A percentile compares a stretch with the other conserved stretches of the same genome.
Conservation (phyloP, 2,797 vertebrate genomes). For the Poecilia gillii region DNA sequence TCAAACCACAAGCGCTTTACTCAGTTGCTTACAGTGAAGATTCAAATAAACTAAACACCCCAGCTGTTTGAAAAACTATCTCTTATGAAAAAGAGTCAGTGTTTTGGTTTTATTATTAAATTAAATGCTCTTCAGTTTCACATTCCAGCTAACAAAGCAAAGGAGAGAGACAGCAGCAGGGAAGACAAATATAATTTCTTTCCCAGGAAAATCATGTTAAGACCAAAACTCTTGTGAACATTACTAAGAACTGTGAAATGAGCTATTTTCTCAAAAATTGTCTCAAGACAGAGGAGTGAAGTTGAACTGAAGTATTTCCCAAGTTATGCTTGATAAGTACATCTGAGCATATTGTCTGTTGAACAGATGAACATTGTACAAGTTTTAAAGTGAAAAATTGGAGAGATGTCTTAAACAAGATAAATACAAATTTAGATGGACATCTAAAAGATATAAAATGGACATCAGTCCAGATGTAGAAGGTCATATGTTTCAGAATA, state of each 20-base stretch:
- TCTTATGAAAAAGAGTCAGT: constrained; percentile 51
- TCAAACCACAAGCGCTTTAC: constrained; percentile 60
- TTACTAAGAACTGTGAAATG: constrained; percentile 35
- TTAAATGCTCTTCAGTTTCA: constrained; percentile 58
- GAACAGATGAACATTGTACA: constrained; percentile 57
- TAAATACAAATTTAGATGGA: not conserved
- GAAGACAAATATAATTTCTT: constrained; percentile 53
- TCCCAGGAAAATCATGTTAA: constrained; percentile 42
- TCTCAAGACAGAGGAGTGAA: constrained; percentile 51
- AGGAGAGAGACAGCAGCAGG: constrained; percentile 30
- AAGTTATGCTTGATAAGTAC: constrained; percentile 63
- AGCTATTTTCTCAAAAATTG: constrained; percentile 55
- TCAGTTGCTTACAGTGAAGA: constrained; percentile 56
- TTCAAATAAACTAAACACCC: constrained; percentile 54
- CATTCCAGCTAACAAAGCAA: constrained; percentile 41
- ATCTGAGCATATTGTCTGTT: constrained; percentile 39
- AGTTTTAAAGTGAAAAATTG: not conserved
- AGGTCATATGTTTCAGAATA: constrained; percentile 22
- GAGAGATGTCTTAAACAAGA: not conserved
- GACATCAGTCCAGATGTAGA: constrained; percentile 47
- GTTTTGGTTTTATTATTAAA: constrained; percentile 70
- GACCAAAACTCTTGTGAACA: constrained; percentile 33
- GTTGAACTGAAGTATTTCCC: constrained; percentile 62
- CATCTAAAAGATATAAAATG: constrained; percentile 17
- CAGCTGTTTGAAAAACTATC: constrained; percentile 33